A percentile compares a stretch with the other conserved stretches of the same genome.
Evolutionary conservation across 2,797 vertebrate species (phyloP).

Genomic region (Ataeniobius toweri): DNA sequence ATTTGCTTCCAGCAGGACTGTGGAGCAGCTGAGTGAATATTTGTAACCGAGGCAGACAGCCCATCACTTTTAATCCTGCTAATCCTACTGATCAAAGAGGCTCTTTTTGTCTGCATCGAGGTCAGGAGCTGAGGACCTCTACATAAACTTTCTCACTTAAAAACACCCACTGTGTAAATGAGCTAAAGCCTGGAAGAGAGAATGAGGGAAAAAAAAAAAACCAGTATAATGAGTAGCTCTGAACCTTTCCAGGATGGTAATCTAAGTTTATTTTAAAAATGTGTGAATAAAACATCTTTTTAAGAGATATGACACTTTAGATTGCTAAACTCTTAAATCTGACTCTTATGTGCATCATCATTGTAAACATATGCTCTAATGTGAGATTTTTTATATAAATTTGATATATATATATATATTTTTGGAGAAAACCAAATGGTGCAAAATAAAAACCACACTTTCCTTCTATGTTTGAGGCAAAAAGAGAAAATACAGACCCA

Average conservation of each 20-base stretch:
- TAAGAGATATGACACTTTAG: neutral
- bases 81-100: constrained; percentile 77
- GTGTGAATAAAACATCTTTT: neutral
- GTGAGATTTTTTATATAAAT: neutral
- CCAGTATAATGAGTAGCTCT: neutral
- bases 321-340: too few relatives aligned
- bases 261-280: neutral
- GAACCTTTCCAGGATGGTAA: neutral
- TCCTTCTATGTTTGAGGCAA: constrained; percentile 16
- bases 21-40: constrained; percentile 29
- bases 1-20: constrained; percentile 53
- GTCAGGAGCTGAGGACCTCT: constrained; percentile 53
- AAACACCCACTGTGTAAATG: constrained; percentile 35
- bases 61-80: constrained; percentile 57
- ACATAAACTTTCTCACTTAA: constrained; percentile 36
- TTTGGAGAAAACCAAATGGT: neutral
- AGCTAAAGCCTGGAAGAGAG: constrained; percentile 36
- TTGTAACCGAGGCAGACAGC: constrained; percentile 56
- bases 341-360: neutral
- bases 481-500: constrained; percentile 72
- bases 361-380: too few relatives aligned
- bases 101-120: constrained; percentile 42
- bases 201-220: neutral
- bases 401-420: neutral
- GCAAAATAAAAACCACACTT: neutral